Percentiles rank a stretch among this genome's conserved stretches.
phyloP scores from a whole-genome alignment of 2,113 vertebrate species.

The Machaerirhynchus nigripectus region DNA sequence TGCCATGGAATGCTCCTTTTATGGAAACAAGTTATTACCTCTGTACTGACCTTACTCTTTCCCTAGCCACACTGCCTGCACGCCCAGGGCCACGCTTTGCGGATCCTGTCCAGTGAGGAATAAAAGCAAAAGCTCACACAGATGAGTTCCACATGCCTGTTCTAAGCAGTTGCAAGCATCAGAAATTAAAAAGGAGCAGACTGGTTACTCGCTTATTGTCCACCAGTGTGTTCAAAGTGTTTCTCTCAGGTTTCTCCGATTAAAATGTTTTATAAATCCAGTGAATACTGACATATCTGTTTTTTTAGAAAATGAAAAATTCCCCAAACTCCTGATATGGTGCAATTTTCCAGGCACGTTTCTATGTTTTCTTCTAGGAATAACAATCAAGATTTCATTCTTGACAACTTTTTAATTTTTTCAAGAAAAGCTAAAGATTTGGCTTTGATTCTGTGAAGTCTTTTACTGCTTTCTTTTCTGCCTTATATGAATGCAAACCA shows the following conservation, averaged over 20 bases:
- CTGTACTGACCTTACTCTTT: slow-evolving; percentile 36
- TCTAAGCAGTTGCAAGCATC: background rate
- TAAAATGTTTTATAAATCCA: slow-evolving; percentile 56
- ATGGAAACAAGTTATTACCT: slow-evolving; percentile 61
- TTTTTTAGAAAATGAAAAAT: slow-evolving; percentile 8
- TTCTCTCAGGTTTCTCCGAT: slow-evolving; percentile 71
- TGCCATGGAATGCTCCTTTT: slow-evolving; percentile 49
- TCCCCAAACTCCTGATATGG: background rate
- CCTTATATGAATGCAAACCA: slow-evolving; percentile 57
- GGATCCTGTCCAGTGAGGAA: slow-evolving; percentile 32
- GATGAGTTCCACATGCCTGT: background rate
- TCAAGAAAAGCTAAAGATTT: slow-evolving; percentile 55
- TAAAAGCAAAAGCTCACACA: background rate
- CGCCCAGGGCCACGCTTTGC: slow-evolving; percentile 31
- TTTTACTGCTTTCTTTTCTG: slow-evolving; percentile 54
- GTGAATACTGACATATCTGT: slow-evolving; percentile 12
- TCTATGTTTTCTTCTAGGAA: slow-evolving; percentile 60
- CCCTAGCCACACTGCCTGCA: slow-evolving; percentile 51
- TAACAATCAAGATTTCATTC: slow-evolving; percentile 47
- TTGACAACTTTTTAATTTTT: slow-evolving; percentile 61
- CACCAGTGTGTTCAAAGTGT: slow-evolving; percentile 50
- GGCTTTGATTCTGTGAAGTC: slow-evolving; percentile 34
- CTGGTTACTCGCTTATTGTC: background rate
- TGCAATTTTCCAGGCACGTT: slow-evolving; percentile 63
- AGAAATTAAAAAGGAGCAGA: slow-evolving; percentile 8